These are phyloP conservation scores for Zaprionus vittiger DNA, from an alignment of 1,140 invertebrate genomes.

Conservation along the genomic window DNA sequence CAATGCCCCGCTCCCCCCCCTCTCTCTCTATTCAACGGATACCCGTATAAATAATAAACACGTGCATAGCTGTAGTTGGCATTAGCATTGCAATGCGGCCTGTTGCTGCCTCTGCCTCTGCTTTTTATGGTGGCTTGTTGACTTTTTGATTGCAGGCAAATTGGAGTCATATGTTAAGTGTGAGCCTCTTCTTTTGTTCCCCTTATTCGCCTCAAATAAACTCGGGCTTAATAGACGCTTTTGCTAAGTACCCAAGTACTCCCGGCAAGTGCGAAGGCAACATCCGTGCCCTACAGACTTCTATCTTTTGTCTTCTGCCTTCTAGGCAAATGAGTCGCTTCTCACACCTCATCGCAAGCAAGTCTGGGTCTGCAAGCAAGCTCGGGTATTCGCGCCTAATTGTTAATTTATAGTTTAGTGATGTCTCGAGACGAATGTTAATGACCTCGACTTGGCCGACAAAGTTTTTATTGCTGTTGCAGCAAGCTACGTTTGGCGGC, in stretches of 20 bases:
- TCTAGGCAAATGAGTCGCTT: conserved; percentile 13
- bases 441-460: conserved; percentile 40
- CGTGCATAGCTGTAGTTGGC: conserved; percentile 57
- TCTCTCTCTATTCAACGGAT: background rate
- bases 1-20: background rate
- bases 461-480: conserved; percentile 7
- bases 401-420: conserved; percentile 57
- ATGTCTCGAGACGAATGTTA: conserved; percentile 42
- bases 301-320: conserved; percentile 5
- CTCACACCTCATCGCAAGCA: conserved; percentile 8
- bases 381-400: conserved; percentile 38
- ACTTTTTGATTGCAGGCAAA: conserved; percentile 53
- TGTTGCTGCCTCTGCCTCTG: conserved; percentile 21
- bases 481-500: background rate
- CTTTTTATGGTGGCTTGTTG: conserved; percentile 52
- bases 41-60: conserved; percentile 74
- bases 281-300: conserved; percentile 21
- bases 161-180: conserved; percentile 13
- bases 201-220: background rate
- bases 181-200: conserved; percentile 27
- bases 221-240: conserved; percentile 11
- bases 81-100: conserved; percentile 46
- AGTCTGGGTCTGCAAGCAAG: too few species aligned
- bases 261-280: background rate
- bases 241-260: conserved; percentile 14